phyloP scores from a whole-genome alignment of 2,113 vertebrate species.

The Myodes glareolus region DNA sequence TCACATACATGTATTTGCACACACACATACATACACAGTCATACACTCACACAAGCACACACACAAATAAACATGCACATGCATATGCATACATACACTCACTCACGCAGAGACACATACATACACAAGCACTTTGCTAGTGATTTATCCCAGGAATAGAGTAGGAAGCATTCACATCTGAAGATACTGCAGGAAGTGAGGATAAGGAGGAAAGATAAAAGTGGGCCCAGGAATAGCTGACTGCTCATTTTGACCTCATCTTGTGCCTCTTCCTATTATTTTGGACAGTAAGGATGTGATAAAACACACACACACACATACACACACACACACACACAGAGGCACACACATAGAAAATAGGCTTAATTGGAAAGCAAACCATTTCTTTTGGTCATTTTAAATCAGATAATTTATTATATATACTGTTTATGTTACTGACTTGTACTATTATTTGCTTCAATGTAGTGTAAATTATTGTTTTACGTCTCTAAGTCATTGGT shows the following conservation, averaged over 20 bases:
- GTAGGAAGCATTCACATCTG: neutral
- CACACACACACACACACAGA: too few species aligned
- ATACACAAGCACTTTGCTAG: neutral
- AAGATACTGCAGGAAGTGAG: neutral
- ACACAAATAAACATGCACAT: neutral
- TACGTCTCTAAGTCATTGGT: neutral
- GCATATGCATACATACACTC: neutral
- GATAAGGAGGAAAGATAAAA: neutral
- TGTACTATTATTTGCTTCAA: neutral
- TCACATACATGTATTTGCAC: too few species aligned
- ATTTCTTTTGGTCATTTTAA: neutral
- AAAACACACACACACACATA: neutral
- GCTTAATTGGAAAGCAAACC: neutral
- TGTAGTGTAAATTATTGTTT: neutral
- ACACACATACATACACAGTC: too few species aligned
- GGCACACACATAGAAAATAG: neutral
- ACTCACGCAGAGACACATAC: neutral
- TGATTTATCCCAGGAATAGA: neutral
- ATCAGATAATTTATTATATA: neutral
- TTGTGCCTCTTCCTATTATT: neutral
- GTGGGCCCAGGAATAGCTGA: neutral
- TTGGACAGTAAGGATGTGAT: neutral
- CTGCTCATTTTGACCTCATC: neutral
- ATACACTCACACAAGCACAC: neutral
- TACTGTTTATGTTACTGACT: neutral